Conservation (phyloP, 1,140 invertebrate genomes). For the Aphidius gifuensis region DNA sequence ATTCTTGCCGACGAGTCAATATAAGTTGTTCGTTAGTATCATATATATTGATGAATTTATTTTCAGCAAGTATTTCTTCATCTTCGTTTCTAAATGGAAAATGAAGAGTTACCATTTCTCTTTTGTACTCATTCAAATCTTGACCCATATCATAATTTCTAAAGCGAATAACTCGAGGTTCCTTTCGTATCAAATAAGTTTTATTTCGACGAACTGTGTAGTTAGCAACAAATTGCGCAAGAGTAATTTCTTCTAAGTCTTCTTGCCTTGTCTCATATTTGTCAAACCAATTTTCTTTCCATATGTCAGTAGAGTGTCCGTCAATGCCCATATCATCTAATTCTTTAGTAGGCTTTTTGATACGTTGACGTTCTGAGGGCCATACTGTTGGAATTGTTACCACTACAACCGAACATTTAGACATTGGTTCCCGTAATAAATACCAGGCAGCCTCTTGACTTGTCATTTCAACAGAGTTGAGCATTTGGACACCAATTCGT, state of each 20-base stretch:
- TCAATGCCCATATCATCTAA: constrained; percentile 7
- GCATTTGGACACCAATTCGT: constrained; percentile 23
- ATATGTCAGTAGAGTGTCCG: constrained; percentile 30
- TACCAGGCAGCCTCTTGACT: constrained; percentile 44
- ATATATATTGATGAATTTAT: constrained; percentile 33
- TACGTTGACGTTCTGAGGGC: constrained; percentile 17
- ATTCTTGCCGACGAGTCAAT: constrained; percentile 13
- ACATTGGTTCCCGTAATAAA: constrained; percentile 21
- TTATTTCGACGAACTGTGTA: constrained; percentile 35
- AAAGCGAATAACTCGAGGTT: constrained; percentile 38
- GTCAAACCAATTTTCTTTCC: constrained; percentile 39
- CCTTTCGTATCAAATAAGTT: constrained; percentile 23
- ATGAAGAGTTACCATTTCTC: constrained; percentile 42
- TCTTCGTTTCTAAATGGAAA: constrained; percentile 41
- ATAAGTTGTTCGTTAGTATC: constrained; percentile 17
- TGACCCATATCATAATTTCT: constrained; percentile 39
- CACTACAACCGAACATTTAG: constrained; percentile 11
- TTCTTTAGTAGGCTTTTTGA: constrained; percentile 17
- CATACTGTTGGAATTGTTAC: constrained; percentile 20
- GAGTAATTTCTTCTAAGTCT: constrained; percentile 28
- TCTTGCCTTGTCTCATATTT: constrained; percentile 35
- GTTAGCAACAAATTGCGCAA: constrained; percentile 35
- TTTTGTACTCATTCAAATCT: constrained; percentile 27
- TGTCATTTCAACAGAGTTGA: constrained; percentile 19
- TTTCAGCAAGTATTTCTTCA: constrained; percentile 33